A percentile compares a stretch with the other conserved stretches of the same genome.
phyloP scores from a whole-genome alignment of 2,113 vertebrate species.

The Amphiprion percula region DNA sequence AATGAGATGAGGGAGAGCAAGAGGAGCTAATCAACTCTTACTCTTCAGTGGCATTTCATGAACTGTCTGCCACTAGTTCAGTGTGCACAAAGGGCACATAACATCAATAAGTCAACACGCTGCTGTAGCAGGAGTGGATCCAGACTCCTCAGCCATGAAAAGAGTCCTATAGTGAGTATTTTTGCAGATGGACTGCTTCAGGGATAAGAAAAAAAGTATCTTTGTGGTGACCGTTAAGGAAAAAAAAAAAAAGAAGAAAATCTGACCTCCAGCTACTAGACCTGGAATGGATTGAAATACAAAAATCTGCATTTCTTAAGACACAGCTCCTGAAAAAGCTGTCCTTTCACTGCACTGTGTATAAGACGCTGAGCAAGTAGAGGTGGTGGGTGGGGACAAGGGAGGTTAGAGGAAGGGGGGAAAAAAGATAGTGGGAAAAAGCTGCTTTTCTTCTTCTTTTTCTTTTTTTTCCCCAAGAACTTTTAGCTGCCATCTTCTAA shows the following conservation, averaged over 20 bases:
- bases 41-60: conserved; percentile 64
- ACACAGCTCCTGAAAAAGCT: conserved; percentile 40
- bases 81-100: conserved; percentile 55
- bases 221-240: background rate
- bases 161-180: conserved; percentile 32
- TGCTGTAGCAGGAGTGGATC: conserved; percentile 33
- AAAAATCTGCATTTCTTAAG: conserved; percentile 64
- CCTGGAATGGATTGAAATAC: conserved; percentile 41
- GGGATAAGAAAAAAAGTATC: conserved; percentile 9
- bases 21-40: conserved; percentile 68
- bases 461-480: conserved; percentile 45
- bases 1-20: conserved; percentile 59
- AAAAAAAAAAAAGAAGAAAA: conserved; percentile 16
- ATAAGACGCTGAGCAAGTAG: conserved; percentile 61
- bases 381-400: conserved; percentile 51
- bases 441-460: background rate
- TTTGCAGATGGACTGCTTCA: conserved; percentile 46
- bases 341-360: conserved; percentile 56
- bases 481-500: conserved; percentile 61
- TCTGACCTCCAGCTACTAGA: conserved; percentile 8
- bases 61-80: conserved; percentile 55
- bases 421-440: background rate
- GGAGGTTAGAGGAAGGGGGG: conserved; percentile 31
- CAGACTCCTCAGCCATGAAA: conserved; percentile 41
- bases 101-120: conserved; percentile 58